Evolutionary conservation across 2,113 vertebrate genomes (phyloP).

Genomic region (Lucifuga dentata): DNA sequence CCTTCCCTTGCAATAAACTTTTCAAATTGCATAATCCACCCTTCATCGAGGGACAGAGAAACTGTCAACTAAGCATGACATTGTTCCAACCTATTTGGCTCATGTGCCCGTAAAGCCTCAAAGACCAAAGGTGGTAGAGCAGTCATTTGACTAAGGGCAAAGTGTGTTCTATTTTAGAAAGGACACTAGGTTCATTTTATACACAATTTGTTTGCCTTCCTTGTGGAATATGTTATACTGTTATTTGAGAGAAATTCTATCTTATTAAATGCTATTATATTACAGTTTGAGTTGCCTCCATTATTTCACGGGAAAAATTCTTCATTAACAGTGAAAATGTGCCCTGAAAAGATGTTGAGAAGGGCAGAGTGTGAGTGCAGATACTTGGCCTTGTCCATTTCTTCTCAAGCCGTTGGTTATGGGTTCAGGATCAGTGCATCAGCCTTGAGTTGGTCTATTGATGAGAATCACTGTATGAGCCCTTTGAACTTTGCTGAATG

Average conservation of each 20-base stretch:
- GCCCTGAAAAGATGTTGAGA: constrained; percentile 6
- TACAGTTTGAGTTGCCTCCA: neutral
- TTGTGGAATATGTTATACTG: neutral
- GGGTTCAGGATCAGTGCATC: constrained; percentile 25
- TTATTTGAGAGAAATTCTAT: neutral
- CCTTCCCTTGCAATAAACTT: constrained; percentile 56
- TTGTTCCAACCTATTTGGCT: constrained; percentile 32
- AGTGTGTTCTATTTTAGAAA: constrained; percentile 38
- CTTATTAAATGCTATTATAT: neutral
- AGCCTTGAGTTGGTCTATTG: constrained; percentile 40
- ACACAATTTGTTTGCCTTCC: constrained; percentile 4
- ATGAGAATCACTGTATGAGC: constrained; percentile 10
- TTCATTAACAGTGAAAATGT: neutral
- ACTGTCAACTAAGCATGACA: constrained; percentile 49
- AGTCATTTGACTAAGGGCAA: constrained; percentile 41
- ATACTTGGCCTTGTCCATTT: constrained; percentile 38
- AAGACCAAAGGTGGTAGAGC: constrained; percentile 60
- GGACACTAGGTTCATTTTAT: constrained; percentile 27
- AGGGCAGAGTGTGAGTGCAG: constrained; percentile 23
- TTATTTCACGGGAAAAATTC: neutral
- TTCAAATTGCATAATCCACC: constrained; percentile 50
- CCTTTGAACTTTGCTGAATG: constrained; percentile 49
- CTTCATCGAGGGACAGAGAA: constrained; percentile 30
- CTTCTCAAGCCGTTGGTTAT: constrained; percentile 23
- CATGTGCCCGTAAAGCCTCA: constrained; percentile 23